Evolutionary conservation across 2,113 vertebrate species (phyloP).

Genomic region (Microtus oregoni): DNA sequence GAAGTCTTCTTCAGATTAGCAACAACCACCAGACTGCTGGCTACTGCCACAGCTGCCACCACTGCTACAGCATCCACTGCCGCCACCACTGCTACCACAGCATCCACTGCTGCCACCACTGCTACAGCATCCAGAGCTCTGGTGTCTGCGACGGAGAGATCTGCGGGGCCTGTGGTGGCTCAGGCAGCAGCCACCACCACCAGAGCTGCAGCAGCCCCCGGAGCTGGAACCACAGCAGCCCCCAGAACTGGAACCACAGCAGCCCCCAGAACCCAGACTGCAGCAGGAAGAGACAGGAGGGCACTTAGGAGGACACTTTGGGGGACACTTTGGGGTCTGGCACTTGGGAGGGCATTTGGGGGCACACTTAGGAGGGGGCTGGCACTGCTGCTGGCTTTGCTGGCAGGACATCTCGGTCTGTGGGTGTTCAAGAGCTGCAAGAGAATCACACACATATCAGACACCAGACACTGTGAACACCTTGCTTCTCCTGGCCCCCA

Average conservation of each 20-base stretch:
- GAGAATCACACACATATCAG: not conserved
- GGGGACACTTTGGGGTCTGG: not conserved
- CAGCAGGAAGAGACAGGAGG: constrained; percentile 7
- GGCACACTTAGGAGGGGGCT: constrained; percentile 12
- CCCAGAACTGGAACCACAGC: too few relatives aligned
- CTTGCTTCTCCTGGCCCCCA: too few relatives aligned
- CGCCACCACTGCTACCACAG: too few relatives aligned
- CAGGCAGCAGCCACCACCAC: too few relatives aligned
- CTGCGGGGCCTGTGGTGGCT: too few relatives aligned
- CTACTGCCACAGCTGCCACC: too few relatives aligned
- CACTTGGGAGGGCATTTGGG: not conserved
- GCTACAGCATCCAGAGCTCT: not conserved
- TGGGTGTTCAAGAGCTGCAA: not conserved
- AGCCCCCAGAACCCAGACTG: not conserved
- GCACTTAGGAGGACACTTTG: not conserved
- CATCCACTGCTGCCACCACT: too few relatives aligned
- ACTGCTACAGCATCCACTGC: too few relatives aligned
- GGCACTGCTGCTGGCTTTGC: constrained; percentile 39
- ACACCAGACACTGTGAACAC: rapidly evolving
- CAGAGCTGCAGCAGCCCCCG: too few relatives aligned
- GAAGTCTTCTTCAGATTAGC: too few relatives aligned
- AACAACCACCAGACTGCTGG: too few relatives aligned
- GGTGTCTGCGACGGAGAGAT: not conserved
- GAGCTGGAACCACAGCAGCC: too few relatives aligned
- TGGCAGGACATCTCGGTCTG: not conserved